Conservation (phyloP, 2,888 invertebrate species). For the Apodemia hepburni region DNA sequence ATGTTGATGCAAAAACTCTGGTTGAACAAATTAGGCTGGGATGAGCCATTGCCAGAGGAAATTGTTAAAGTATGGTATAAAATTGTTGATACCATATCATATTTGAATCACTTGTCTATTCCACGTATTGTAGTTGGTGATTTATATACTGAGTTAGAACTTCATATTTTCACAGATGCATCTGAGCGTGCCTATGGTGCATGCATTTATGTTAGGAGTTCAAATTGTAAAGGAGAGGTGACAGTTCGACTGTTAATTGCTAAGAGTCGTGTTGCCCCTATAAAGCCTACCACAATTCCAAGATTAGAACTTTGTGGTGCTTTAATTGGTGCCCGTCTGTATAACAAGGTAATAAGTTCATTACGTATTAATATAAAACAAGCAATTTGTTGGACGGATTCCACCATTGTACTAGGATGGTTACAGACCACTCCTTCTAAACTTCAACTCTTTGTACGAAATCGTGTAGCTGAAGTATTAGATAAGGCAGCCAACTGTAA, state of each 20-base stretch:
- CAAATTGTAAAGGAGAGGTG: constrained; percentile 16
- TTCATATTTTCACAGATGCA: constrained; percentile 31
- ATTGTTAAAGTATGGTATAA: constrained; percentile 1
- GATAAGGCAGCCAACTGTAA: constrained; percentile 24
- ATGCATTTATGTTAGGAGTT: constrained; percentile 33
- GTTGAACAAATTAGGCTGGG: constrained; percentile 5
- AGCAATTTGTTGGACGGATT: constrained; percentile 33
- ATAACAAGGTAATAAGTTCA: constrained; percentile 25
- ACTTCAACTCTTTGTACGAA: constrained; percentile 35
- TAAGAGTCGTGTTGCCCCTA: constrained; percentile 35
- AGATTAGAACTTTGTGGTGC: constrained; percentile 36
- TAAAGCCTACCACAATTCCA: constrained; percentile 33
- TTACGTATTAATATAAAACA: constrained; percentile 25
- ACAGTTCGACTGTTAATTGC: constrained; percentile 31
- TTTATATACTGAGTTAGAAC: constrained; percentile 11
- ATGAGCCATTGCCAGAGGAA: constrained; percentile 5
- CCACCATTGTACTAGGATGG: constrained; percentile 22
- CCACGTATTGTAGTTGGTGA: constrained; percentile 3
- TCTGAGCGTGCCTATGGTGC: constrained; percentile 32
- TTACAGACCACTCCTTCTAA: constrained; percentile 29
- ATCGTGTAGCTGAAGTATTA: constrained; percentile 30
- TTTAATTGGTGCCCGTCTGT: constrained; percentile 30
- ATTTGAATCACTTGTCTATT: background rate
- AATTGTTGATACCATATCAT: background rate
- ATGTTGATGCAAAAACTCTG: constrained; percentile 24